Conservation (phyloP, 2,113 vertebrate species). For the Alethe diademata region DNA sequence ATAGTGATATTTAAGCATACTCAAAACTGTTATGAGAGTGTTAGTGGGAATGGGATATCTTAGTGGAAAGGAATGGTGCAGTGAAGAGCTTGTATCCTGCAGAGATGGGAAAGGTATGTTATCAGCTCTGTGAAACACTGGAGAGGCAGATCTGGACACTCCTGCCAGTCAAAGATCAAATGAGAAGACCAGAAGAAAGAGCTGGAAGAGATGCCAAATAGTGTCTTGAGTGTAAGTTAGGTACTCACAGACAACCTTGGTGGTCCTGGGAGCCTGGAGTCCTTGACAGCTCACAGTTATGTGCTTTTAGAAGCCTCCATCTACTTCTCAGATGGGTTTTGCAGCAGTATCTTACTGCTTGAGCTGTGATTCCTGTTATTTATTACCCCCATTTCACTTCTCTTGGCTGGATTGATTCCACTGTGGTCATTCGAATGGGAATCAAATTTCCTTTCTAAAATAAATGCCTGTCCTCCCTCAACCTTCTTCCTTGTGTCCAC, state of each 20-base stretch:
- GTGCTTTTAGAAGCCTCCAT: background rate
- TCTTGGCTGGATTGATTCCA: background rate
- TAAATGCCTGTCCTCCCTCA: constrained; percentile 11
- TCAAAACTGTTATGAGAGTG: background rate
- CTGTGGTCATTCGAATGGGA: constrained; percentile 10
- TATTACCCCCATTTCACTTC: background rate
- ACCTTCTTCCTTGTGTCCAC: background rate
- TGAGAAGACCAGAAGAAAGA: background rate
- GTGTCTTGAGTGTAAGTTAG: background rate
- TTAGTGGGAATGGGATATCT: background rate
- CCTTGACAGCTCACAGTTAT: background rate
- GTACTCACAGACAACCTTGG: background rate
- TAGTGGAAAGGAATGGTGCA: background rate
- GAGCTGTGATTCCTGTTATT: constrained; percentile 8
- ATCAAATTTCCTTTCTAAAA: constrained; percentile 38
- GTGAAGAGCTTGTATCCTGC: background rate
- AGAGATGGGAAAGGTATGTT: background rate
- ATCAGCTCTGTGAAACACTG: background rate
- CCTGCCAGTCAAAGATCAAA: background rate
- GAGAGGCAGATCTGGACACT: background rate
- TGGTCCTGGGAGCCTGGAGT: background rate
- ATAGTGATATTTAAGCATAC: background rate
- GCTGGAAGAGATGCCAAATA: background rate
- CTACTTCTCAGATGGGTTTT: background rate
- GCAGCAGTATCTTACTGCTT: background rate